Conservation (phyloP, 2,113 vertebrate species). For the Hippocampus comes region DNA sequence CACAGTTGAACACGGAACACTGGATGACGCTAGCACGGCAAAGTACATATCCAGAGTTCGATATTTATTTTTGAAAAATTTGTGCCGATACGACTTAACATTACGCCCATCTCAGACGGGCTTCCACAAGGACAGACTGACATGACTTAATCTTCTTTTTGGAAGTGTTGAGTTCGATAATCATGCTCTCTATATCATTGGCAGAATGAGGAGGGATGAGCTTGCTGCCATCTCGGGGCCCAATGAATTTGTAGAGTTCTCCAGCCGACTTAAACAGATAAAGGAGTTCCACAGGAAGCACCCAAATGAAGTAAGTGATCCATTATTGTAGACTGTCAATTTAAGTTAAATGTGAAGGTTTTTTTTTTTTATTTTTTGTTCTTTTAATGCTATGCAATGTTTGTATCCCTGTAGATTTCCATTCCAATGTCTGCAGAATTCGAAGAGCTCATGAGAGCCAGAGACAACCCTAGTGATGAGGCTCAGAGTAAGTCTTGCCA, state of each 20-base stretch:
- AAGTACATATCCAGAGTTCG: no score
- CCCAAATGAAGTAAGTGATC: constrained; percentile 84
- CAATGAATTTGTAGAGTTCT: constrained; percentile 97
- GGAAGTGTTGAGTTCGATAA: neutral
- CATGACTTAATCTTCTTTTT: neutral
- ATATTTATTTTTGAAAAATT: no score
- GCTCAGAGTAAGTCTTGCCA: constrained; percentile 83
- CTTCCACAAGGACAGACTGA: no score
- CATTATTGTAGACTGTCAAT: neutral
- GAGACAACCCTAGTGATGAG: constrained; percentile 94
- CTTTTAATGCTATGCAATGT: neutral
- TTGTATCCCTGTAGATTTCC: constrained; percentile 78
- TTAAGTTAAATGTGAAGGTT: neutral
- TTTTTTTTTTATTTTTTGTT: no score
- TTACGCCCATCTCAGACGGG: no score
- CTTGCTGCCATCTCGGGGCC: constrained; percentile 94
- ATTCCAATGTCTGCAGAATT: constrained; percentile 98
- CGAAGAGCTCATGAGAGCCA: constrained; percentile 92
- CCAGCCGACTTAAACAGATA: constrained; percentile 94
- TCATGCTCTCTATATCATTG: neutral
- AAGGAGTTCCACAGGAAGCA: constrained; percentile 98
- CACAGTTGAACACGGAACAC: no score
- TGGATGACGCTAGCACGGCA: no score
- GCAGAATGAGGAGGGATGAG: constrained; percentile 89
- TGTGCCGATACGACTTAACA: no score